Base-by-base conservation (phyloP, 2,113 vertebrate genomes). In the Thalassoma bifasciatum region DNA sequence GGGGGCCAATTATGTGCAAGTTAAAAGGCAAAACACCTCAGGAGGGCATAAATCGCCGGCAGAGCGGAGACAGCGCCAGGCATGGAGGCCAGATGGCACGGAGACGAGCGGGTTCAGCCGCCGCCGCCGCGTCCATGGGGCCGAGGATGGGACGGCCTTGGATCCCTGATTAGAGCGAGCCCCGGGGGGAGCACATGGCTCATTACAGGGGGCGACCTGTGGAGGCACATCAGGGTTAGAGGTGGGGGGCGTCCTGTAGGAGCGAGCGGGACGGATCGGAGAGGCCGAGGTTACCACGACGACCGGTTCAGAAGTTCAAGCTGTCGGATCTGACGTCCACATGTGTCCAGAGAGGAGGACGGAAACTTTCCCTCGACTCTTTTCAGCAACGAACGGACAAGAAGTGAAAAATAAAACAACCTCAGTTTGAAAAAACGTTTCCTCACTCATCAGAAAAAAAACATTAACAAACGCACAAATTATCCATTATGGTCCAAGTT, bases 21-120 rank as follows among this genome's bases (percentile, higher is more conserved):
- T 92, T 92, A 87, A 92, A 93, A 93, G 84, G 83, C 72, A 54
- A 91, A 89, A 89, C 91, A 91, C 91, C 86, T 91, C 91, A 89
- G 86, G 84, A 89, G 88, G 92, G 86, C 86, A 88, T 92, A 89
- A 91, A 92, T 89, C 72, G 83, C 81, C 67, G 69, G 84, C 84
- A 72, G 66, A 79, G 69, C 84, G 77, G 83, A 91, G 89, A 89
- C 88, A 81, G 86, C 77, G 70, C 70, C 61, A 76, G 89, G 83
- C 83, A 90, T 94, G 91, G 87, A 75, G 83, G 85, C 90, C 93
- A 94, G 92, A 93, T 93, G 93, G 86, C 72, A 88, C 61, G 14
- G 72, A 74, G 77, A 62, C 73, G 50, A 36, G 46, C 22, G 22
- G 46, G 61, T 63, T 73, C 72, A 47, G 73, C 37, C 49, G 83